Conservation (phyloP, 2,888 invertebrate species). For the Meganola albula region DNA sequence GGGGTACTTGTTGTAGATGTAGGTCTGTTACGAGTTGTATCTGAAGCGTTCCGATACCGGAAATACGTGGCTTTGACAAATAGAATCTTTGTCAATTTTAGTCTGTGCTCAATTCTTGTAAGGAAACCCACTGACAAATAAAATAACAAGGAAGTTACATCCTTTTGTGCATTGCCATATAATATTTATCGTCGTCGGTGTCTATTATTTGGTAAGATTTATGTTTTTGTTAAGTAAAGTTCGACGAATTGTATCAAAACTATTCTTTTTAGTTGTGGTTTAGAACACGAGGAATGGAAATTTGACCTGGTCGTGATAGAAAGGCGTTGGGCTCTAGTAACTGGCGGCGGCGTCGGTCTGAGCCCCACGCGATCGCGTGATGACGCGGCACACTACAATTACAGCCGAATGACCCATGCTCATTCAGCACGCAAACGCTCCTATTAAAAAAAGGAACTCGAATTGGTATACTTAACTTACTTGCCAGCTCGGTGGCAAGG, state of each 20-base stretch:
- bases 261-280: too few species aligned
- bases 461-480: conserved; percentile 39
- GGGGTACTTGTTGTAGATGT: conserved; percentile 16
- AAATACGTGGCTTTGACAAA: conserved; percentile 19
- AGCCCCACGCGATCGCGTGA: conserved; percentile 64
- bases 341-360: conserved; percentile 2
- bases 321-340: conserved; percentile 15
- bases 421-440: conserved; percentile 56
- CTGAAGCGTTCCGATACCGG: conserved; percentile 20
- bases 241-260: too few species aligned
- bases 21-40: conserved; percentile 21
- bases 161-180: too few species aligned
- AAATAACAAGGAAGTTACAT: too few species aligned
- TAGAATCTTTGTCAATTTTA: conserved; percentile 12
- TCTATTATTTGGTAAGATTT: too few species aligned
- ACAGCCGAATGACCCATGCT: conserved; percentile 55
- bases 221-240: too few species aligned
- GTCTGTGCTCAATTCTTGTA: not conserved
- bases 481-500: conserved; percentile 15
- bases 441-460: conserved; percentile 47
- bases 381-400: conserved; percentile 59
- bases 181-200: too few species aligned
- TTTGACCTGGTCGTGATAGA: conserved; percentile 22
- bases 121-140: not conserved
- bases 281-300: too few species aligned